These are phyloP conservation scores for Carpatolechia fugitivella DNA, from an alignment of 2,888 invertebrate species.

Conservation along the genomic window DNA sequence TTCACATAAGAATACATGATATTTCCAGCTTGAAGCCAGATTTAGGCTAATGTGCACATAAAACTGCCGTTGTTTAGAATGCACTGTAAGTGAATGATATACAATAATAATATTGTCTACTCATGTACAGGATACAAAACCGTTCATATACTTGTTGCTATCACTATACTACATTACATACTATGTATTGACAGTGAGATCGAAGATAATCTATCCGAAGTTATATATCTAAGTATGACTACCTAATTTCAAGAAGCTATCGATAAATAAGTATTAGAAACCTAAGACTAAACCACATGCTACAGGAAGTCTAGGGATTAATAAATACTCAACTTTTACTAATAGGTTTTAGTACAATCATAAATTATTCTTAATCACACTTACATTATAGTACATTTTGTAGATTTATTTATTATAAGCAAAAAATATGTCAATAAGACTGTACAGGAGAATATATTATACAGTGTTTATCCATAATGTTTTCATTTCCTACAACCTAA, in stretches of 20 bases:
- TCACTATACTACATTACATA: constrained; percentile 27
- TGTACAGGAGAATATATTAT: constrained; percentile 61
- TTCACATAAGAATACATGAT: too few species aligned
- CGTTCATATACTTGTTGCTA: constrained; percentile 27
- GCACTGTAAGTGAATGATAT: too few species aligned
- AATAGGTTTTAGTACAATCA: constrained; percentile 23
- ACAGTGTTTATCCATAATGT: constrained; percentile 37
- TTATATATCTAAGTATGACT: constrained; percentile 58
- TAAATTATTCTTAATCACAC: constrained; percentile 25
- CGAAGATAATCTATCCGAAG: constrained; percentile 63
- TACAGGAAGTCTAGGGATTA: constrained; percentile 22
- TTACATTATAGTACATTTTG: constrained; percentile 38
- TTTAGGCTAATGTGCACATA: too few species aligned
- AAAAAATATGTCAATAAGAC: constrained; percentile 49
- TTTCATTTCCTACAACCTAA: constrained; percentile 44
- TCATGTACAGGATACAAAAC: constrained; percentile 42
- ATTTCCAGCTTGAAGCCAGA: too few species aligned
- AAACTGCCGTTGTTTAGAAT: too few species aligned
- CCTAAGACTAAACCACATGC: constrained; percentile 10
- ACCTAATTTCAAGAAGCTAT: constrained; percentile 47
- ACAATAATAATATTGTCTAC: constrained; percentile 11
- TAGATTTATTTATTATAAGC: constrained; percentile 55
- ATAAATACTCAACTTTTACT: constrained; percentile 20
- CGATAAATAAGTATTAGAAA: constrained; percentile 32
- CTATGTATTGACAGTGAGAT: constrained; percentile 34